Evolutionary conservation across 2,797 vertebrate genomes (phyloP).

Genomic region (Sebastes cheni): DNA sequence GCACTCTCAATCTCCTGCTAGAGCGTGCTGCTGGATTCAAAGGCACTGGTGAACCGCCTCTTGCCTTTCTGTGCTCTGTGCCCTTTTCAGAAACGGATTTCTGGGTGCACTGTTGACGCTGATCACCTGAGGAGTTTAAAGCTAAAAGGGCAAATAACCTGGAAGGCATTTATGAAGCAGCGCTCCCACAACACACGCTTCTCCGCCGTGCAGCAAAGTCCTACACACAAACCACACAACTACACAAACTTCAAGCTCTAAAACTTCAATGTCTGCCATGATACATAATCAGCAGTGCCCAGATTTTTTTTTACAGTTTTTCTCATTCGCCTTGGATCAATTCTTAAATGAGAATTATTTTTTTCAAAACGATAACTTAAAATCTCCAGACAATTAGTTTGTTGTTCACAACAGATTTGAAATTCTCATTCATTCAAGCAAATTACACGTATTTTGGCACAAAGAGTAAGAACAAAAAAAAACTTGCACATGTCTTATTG

Average conservation of each 20-base stretch:
- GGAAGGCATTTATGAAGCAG: conserved; percentile 47
- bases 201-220: conserved; percentile 16
- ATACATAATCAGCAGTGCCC: conserved; percentile 2
- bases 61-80: conserved; percentile 24
- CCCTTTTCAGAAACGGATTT: conserved; percentile 54
- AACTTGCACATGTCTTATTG: too few relatives aligned
- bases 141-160: conserved; percentile 62
- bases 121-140: conserved; percentile 55
- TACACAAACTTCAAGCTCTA: conserved; percentile 9
- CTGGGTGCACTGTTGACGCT: conserved; percentile 9
- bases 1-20: not conserved
- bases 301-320: not conserved
- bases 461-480: too few relatives aligned
- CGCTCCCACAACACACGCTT: conserved; percentile 4
- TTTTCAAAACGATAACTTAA: too few relatives aligned
- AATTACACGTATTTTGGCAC: too few relatives aligned
- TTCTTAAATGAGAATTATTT: too few relatives aligned
- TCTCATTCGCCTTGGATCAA: not conserved
- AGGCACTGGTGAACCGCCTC: conserved; percentile 1
- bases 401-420: too few relatives aligned
- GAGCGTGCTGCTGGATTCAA: not conserved
- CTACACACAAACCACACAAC: conserved; percentile 18
- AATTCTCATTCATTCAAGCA: too few relatives aligned
- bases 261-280: conserved; percentile 11
- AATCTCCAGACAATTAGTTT: too few relatives aligned